Evolutionary conservation across 2,888 invertebrate species (phyloP), one percentile per base, ranked within the genome.

Genomic region (Oxycera nigricornis): DNA sequence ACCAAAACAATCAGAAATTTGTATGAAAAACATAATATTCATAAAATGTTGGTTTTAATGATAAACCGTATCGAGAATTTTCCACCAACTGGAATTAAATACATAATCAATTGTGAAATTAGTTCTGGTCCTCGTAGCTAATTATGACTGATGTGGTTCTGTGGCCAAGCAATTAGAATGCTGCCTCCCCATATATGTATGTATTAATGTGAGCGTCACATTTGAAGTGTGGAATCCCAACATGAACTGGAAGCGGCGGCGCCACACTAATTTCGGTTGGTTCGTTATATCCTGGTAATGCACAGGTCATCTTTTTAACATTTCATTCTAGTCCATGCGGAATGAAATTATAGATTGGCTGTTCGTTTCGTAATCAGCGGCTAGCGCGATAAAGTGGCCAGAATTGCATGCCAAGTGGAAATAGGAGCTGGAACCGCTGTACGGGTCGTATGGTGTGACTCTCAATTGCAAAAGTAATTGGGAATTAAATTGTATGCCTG

Each of bases 111-210:
- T 55, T 24, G 22, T 55, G 52, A 55, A 55, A 55, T 55, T 55
- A 24, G 52, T 55, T 55, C 11, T 22, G 17, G 22, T 55, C 3
- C 52, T 24, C 52, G 11, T 24, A 55, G 4, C 24, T 24, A 55
- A 55, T 55, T 55, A 55, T 55, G 52, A 55, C 52, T 20, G 52
- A 24, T 55, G 52, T 55, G 52, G 52, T 55, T 55, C 17, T 20
- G 22, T 24, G 52, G 52, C 11, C 22, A 4, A 20, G 24, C 11
- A 55, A 55, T 24, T 22, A 20, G 2, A 6, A 55, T 22, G 24
- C 24, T 55, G 50, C 50, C 7, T 46, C 6, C n/a, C 17, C 3
- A 46, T 3, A n/a, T n/a, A n/a, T n/a, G n/a, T n/a, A n/a, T n/a
- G n/a, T n/a, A n/a, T n/a, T n/a, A n/a, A n/a, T 17, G 35, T 35